A percentile compares a stretch with the other conserved stretches of the same genome.
phyloP scores from a whole-genome alignment of 2,113 vertebrate species.

The Heptranchias perlo region DNA sequence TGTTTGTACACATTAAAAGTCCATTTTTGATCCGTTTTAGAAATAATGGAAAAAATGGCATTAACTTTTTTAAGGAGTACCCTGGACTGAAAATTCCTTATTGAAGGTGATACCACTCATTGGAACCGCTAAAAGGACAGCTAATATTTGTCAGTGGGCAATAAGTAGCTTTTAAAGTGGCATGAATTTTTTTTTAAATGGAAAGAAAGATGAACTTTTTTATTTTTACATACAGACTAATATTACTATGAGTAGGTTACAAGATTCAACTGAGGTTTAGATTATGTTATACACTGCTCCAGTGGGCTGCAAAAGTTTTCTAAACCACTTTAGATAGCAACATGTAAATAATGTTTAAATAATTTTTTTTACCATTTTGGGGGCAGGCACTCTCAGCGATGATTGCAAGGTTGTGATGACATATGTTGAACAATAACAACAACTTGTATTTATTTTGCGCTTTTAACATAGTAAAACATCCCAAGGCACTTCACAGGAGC shows the following conservation, averaged over 20 bases:
- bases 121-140: background rate
- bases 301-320: background rate
- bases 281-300: background rate
- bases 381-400: background rate
- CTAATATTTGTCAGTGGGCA: background rate
- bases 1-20: background rate
- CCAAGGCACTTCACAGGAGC: too few species aligned
- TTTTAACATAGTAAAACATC: too few species aligned
- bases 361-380: background rate
- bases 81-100: background rate
- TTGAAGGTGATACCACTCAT: background rate
- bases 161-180: background rate
- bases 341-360: background rate
- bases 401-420: background rate
- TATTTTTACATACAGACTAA: background rate
- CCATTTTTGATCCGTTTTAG: too few species aligned
- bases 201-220: background rate
- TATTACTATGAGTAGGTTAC: slow-evolving; percentile 7
- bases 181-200: background rate
- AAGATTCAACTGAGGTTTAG: slow-evolving; percentile 4
- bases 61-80: background rate
- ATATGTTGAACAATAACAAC: background rate
- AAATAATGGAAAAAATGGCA: background rate
- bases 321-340: background rate
- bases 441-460: too few species aligned